Evolutionary conservation across 2,888 invertebrate species (phyloP).

Genomic region (Rhabditoides inermis): DNA sequence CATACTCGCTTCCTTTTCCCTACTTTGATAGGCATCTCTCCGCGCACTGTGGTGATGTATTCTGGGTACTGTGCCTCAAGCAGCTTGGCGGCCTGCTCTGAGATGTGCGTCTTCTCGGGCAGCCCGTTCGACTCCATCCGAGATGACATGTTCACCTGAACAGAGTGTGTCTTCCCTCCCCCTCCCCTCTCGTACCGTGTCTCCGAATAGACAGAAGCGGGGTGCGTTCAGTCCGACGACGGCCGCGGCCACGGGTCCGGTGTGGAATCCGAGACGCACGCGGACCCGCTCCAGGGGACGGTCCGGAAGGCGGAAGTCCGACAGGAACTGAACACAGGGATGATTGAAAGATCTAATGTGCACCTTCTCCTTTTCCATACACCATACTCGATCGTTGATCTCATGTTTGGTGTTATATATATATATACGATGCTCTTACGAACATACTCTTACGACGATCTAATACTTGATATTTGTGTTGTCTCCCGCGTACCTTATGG

Average conservation of each 20-base stretch:
- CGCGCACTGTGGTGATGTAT: constrained; percentile 34
- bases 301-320: constrained; percentile 44
- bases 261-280: constrained; percentile 43
- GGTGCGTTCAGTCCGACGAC: constrained; percentile 52
- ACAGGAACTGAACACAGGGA: too few relatives aligned
- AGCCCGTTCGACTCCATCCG: constrained; percentile 49
- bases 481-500: too few relatives aligned
- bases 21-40: constrained; percentile 32
- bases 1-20: too few relatives aligned
- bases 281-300: constrained; percentile 16
- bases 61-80: constrained; percentile 36
- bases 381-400: too few relatives aligned
- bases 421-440: too few relatives aligned
- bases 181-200: constrained; percentile 43
- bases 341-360: too few relatives aligned
- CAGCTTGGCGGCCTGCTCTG: constrained; percentile 30
- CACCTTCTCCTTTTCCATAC: too few relatives aligned
- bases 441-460: too few relatives aligned
- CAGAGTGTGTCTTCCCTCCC: too few relatives aligned
- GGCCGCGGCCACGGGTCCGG: constrained; percentile 46
- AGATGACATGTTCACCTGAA: constrained; percentile 44
- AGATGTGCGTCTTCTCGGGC: constrained; percentile 45
- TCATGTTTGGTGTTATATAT: too few relatives aligned
- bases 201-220: constrained; percentile 50
- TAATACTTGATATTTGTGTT: too few relatives aligned